Evolutionary conservation across 2,888 invertebrate species (phyloP).

Genomic region (Tenthredo amoena): DNA sequence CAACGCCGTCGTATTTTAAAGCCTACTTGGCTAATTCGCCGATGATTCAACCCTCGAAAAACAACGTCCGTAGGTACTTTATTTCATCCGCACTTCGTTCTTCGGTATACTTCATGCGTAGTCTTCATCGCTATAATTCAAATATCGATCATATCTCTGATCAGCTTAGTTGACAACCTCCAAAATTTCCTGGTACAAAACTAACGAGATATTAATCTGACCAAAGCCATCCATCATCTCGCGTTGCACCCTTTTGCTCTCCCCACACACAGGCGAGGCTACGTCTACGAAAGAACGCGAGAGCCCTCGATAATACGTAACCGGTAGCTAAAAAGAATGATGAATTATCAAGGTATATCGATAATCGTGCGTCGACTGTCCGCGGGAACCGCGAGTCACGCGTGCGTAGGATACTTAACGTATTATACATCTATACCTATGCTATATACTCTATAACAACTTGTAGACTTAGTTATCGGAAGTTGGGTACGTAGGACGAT

Average conservation of each 20-base stretch:
- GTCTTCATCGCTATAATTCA: constrained; percentile 15
- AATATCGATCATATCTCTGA: constrained; percentile 29
- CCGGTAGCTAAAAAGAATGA: constrained; percentile 52
- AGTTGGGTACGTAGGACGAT: constrained; percentile 19
- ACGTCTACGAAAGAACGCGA: constrained; percentile 20
- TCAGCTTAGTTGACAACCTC: constrained; percentile 45
- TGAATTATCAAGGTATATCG: constrained; percentile 50
- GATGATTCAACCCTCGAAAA: constrained; percentile 34
- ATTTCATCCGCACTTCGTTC: not conserved
- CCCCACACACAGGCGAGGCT: not conserved
- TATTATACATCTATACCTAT: not conserved
- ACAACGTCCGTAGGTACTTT: not conserved
- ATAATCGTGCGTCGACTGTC: constrained; percentile 46
- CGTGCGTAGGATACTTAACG: constrained; percentile 47
- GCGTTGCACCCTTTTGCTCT: constrained; percentile 31
- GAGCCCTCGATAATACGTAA: constrained; percentile 15
- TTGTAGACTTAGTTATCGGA: constrained; percentile 13
- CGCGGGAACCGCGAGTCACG: constrained; percentile 39
- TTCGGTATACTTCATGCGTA: not conserved
- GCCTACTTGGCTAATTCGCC: not conserved
- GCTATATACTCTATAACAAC: not conserved
- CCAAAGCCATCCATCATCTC: constrained; percentile 39
- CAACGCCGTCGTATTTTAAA: not conserved
- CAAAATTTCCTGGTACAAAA: constrained; percentile 33
- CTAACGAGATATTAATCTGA: constrained; percentile 49